Percentiles rank a stretch among this genome's conserved stretches.
Conservation (phyloP, 2,888 invertebrate species). For the Uropetala carovei region DNA sequence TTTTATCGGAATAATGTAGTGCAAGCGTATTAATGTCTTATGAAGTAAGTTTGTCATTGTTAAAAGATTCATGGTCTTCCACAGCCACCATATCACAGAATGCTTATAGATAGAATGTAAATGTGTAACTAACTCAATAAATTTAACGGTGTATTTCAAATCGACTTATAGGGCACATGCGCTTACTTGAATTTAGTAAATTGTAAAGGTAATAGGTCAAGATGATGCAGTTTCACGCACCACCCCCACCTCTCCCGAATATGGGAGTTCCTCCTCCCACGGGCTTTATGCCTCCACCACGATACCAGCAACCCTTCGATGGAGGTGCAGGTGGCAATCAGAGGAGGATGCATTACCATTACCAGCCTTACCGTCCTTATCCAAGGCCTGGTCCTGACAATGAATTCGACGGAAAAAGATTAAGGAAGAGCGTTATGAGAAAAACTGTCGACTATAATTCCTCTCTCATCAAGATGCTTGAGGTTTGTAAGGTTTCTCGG, state of each 20-base stretch:
- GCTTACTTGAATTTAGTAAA: conserved; percentile 3
- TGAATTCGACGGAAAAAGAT: conserved; percentile 96
- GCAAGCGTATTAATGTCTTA: background rate
- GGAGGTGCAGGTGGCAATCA: conserved; percentile 73
- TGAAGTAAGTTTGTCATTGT: conserved; percentile 34
- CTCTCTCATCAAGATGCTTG: conserved; percentile 92
- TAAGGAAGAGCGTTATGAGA: conserved; percentile 96
- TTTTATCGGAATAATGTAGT: background rate
- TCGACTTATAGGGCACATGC: background rate
- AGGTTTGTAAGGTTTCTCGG: conserved; percentile 78
- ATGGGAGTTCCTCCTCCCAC: conserved; percentile 73
- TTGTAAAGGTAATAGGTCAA: conserved; percentile 5
- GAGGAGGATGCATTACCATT: conserved; percentile 73
- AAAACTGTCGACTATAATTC: conserved; percentile 99
- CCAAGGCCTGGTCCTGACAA: conserved; percentile 72
- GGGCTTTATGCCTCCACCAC: conserved; percentile 59
- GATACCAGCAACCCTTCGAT: conserved; percentile 72
- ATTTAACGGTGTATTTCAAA: background rate
- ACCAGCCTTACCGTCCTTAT: conserved; percentile 76
- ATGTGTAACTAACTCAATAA: background rate
- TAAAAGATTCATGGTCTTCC: conserved; percentile 48
- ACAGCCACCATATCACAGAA: conserved; percentile 10
- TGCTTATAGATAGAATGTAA: background rate
- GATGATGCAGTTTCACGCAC: conserved; percentile 68
- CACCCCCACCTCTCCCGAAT: conserved; percentile 72